Percentiles rank a stretch among this genome's conserved stretches.
phyloP scores from a whole-genome alignment of 2,888 invertebrate genomes.

The Meandrusa payeni region DNA sequence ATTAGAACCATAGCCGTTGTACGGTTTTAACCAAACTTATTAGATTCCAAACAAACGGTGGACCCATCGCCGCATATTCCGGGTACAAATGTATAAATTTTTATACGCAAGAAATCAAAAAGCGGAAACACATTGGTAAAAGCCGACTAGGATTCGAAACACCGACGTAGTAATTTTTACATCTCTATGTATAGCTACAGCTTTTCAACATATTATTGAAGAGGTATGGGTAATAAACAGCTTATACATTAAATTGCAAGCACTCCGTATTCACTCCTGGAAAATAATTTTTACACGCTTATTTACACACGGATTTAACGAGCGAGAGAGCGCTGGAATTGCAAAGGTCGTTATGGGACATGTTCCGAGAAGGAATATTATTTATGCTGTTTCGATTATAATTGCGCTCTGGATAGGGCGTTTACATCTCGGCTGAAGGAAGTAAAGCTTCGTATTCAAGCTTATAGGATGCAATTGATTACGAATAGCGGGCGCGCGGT shows the following conservation, averaged over 20 bases:
- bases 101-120: too few species aligned
- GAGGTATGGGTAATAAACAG: constrained; percentile 4
- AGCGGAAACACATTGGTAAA: too few species aligned
- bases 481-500: constrained; percentile 29
- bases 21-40: too few species aligned
- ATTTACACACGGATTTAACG: constrained; percentile 40
- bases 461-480: constrained; percentile 34
- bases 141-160: too few species aligned
- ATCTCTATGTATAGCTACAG: too few species aligned
- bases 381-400: constrained; percentile 59
- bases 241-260: constrained; percentile 11
- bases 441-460: constrained; percentile 31
- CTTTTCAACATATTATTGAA: too few species aligned
- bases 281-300: constrained; percentile 30
- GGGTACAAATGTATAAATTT: too few species aligned
- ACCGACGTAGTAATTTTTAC: too few species aligned
- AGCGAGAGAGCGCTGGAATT: constrained; percentile 45
- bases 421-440: constrained; percentile 38
- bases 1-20: too few species aligned
- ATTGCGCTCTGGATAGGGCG: constrained; percentile 39
- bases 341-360: constrained; percentile 34
- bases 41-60: too few species aligned
- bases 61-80: too few species aligned
- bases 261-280: constrained; percentile 4
- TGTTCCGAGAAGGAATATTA: constrained; percentile 47